phyloP scores from a whole-genome alignment of 2,888 invertebrate genomes.

The Gasteruption jaculator region DNA sequence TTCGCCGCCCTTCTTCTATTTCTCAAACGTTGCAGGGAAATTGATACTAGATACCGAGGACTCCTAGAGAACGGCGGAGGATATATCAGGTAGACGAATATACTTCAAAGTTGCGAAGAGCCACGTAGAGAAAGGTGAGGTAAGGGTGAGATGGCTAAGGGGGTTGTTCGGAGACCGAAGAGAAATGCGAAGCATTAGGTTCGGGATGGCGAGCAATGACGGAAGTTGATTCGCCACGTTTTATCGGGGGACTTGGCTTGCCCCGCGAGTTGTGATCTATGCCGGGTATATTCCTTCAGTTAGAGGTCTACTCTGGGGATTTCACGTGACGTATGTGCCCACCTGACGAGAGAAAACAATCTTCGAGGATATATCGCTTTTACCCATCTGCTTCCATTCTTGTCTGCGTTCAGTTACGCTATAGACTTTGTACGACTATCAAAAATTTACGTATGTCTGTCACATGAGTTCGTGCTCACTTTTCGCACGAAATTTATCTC shows the following conservation, averaged over 20 bases:
- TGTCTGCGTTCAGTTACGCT: too few species aligned
- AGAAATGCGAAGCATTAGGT: slow-evolving; percentile 49
- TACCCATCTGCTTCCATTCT: too few species aligned
- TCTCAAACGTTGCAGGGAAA: too few species aligned
- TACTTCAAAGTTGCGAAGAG: slow-evolving; percentile 6
- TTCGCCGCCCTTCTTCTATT: too few species aligned
- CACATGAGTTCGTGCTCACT: too few species aligned
- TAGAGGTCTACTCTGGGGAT: slow-evolving; percentile 43
- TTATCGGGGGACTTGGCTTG: slow-evolving; percentile 40
- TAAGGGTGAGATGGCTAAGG: slow-evolving; percentile 8
- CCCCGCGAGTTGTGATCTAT: slow-evolving; percentile 49
- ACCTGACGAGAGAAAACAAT: slow-evolving; percentile 53
- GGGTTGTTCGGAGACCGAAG: slow-evolving; percentile 45
- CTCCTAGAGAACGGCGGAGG: slow-evolving; percentile 2
- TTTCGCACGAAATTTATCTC: too few species aligned
- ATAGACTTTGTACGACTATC: too few species aligned
- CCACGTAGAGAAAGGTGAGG: slow-evolving; percentile 2
- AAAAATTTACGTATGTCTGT: too few species aligned
- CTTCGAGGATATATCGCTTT: slow-evolving; percentile 50
- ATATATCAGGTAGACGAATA: slow-evolving; percentile 8
- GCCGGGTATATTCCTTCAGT: slow-evolving; percentile 42
- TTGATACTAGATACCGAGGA: too few species aligned
- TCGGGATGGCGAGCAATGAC: slow-evolving; percentile 49
- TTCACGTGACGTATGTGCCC: slow-evolving; percentile 50
- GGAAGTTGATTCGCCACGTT: slow-evolving; percentile 51